These are phyloP conservation scores for Protaetia brevitarsis DNA, from an alignment of 1,140 invertebrate genomes.

Conservation along the genomic window DNA sequence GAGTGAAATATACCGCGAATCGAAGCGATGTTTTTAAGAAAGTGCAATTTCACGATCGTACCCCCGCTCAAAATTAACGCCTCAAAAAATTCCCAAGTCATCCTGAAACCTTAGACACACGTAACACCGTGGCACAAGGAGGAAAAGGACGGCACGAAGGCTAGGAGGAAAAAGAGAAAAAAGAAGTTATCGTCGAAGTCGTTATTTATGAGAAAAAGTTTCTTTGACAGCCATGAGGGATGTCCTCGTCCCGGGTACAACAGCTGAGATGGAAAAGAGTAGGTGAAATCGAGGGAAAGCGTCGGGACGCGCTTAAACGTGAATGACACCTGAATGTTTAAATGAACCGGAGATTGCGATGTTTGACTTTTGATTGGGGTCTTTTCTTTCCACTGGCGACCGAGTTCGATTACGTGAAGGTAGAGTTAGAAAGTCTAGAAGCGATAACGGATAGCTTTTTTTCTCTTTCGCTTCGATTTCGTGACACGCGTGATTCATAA, in stretches of 20 bases:
- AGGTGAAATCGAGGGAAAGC: neutral
- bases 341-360: slow-evolving; percentile 15
- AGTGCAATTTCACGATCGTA: no score
- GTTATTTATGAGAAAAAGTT: slow-evolving; percentile 17
- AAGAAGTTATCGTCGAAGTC: slow-evolving; percentile 9
- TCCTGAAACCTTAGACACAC: no score
- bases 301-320: neutral
- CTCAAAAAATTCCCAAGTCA: no score
- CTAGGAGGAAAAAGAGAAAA: neutral
- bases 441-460: neutral
- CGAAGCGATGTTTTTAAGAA: no score
- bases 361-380: slow-evolving; percentile 14
- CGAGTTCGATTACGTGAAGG: neutral
- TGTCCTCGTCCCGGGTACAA: neutral
- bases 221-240: slow-evolving; percentile 8
- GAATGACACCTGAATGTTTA: slow-evolving; percentile 16
- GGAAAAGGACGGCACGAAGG: no score
- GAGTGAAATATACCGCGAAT: no score
- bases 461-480: neutral
- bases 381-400: neutral
- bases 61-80: no score
- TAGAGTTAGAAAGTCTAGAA: neutral
- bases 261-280: neutral
- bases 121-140: no score
- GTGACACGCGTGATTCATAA: neutral